Conservation (phyloP, 2,797 vertebrate genomes). For the Pangasius larnaudii region DNA sequence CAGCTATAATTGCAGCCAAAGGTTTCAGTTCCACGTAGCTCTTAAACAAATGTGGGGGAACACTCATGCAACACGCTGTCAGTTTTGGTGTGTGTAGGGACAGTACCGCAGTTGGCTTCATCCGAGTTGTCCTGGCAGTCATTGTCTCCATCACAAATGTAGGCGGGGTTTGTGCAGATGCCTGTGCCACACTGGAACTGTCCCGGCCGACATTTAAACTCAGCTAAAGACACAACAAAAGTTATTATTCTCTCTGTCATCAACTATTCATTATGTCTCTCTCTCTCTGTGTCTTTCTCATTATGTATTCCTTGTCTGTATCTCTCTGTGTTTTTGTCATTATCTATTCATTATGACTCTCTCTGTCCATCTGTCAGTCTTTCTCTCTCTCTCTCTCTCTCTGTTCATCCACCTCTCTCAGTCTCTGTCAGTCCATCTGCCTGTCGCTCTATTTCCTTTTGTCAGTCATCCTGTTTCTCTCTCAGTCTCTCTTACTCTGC, state of each 20-base stretch:
- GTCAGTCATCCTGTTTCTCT: background rate
- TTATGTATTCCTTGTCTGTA: background rate
- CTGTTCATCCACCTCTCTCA: background rate
- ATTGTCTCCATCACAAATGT: slow-evolving; percentile 88
- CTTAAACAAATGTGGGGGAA: background rate
- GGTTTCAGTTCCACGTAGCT: background rate
- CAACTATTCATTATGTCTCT: background rate
- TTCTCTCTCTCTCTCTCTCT: too few species aligned
- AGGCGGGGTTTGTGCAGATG: slow-evolving; percentile 89
- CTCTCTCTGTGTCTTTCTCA: background rate
- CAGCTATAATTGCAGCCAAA: background rate
- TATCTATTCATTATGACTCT: background rate
- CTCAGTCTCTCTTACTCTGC: background rate
- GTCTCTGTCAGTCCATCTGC: background rate
- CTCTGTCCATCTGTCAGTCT: background rate
- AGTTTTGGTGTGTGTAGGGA: slow-evolving; percentile 1
- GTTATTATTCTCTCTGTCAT: background rate
- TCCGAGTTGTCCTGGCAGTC: slow-evolving; percentile 89
- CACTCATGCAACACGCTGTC: background rate
- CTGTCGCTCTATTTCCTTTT: background rate
- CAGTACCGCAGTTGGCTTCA: slow-evolving; percentile 84
- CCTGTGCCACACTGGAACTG: slow-evolving; percentile 83
- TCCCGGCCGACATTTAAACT: slow-evolving; percentile 86
- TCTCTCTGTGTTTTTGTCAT: background rate
- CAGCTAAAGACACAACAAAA: slow-evolving; percentile 68